phyloP scores from a whole-genome alignment of 2,113 vertebrate species.

The Columba janthina region DNA sequence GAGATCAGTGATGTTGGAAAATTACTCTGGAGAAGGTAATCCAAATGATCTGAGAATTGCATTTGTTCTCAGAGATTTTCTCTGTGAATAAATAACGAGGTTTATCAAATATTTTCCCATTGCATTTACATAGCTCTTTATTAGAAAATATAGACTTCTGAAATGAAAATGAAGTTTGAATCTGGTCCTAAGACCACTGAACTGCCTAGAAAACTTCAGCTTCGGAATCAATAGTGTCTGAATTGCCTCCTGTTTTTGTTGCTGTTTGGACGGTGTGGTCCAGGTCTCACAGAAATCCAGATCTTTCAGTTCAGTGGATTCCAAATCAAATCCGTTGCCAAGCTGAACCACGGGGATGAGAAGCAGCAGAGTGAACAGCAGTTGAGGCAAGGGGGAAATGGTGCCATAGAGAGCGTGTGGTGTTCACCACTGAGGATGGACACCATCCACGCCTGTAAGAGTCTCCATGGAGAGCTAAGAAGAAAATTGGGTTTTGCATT shows the following conservation, averaged over 20 bases:
- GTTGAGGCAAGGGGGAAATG: neutral
- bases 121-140: neutral
- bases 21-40: neutral
- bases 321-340: fast-evolving
- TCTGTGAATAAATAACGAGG: neutral
- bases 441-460: neutral
- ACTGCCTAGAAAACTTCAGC: neutral
- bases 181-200: neutral
- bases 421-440: neutral
- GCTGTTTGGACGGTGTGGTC: neutral
- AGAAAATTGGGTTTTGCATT: neutral
- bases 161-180: neutral
- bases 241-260: neutral
- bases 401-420: fast-evolving
- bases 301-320: neutral
- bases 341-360: neutral
- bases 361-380: neutral
- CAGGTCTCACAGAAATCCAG: neutral
- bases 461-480: neutral
- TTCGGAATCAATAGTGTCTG: neutral
- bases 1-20: neutral
- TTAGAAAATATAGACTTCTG: neutral
- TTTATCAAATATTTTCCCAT: neutral
- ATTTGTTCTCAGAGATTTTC: neutral
- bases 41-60: neutral